Conservation (phyloP, 2,113 vertebrate genomes). For the Chloebia gouldiae region DNA sequence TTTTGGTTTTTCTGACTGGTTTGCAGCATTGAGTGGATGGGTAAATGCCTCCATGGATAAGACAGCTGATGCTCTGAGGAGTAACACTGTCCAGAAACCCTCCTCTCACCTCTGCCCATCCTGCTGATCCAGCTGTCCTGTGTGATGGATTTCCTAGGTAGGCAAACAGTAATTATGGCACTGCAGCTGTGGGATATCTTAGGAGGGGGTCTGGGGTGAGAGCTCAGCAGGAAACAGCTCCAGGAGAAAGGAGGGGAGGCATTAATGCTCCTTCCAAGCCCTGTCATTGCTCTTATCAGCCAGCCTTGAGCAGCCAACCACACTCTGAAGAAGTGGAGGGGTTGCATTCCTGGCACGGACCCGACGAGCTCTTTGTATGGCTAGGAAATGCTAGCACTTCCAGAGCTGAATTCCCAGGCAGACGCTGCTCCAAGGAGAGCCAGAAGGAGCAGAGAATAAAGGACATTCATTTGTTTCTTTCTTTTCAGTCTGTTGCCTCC, state of each 20-base stretch:
- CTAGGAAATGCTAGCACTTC: neutral
- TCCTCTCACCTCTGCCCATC: neutral
- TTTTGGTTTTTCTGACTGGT: neutral
- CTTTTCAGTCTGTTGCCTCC: neutral
- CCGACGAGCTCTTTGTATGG: neutral
- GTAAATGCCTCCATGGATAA: rapidly evolving
- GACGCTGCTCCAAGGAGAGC: neutral
- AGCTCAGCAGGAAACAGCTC: neutral
- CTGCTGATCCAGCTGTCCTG: neutral
- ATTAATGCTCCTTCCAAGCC: neutral
- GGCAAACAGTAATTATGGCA: neutral
- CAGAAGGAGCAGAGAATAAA: neutral
- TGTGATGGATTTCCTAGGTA: neutral
- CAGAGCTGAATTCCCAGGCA: neutral
- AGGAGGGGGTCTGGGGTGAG: neutral
- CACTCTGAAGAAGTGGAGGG: neutral
- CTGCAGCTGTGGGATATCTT: neutral
- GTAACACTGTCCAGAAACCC: neutral
- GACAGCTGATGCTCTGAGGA: neutral
- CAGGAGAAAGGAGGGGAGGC: neutral
- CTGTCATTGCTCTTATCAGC: neutral
- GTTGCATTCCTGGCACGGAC: neutral
- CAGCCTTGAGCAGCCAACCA: neutral
- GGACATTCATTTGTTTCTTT: neutral
- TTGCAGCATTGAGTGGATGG: neutral